phyloP scores from a whole-genome alignment of 2,113 vertebrate genomes.

The Barbus barbus region DNA sequence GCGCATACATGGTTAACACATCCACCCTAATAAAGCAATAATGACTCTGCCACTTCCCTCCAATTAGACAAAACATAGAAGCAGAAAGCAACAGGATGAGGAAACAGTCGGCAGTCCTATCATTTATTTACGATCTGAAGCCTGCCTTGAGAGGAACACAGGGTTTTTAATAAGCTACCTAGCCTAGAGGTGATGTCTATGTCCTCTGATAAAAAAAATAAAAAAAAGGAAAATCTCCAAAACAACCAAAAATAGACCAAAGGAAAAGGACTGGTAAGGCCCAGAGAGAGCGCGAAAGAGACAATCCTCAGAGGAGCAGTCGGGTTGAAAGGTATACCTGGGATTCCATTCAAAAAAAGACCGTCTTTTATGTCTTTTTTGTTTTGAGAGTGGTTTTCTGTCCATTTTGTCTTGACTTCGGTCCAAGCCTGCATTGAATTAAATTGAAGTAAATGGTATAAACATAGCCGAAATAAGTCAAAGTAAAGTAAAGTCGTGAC shows the following conservation, averaged over 20 bases:
- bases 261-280: background rate
- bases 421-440: background rate
- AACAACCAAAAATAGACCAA: background rate
- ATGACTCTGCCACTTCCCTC: constrained; percentile 56
- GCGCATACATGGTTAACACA: constrained; percentile 35
- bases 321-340: background rate
- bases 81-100: constrained; percentile 47
- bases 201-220: constrained; percentile 40
- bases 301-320: background rate
- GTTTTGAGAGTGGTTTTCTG: background rate
- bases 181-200: constrained; percentile 43
- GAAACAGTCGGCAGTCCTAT: background rate
- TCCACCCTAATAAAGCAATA: constrained; percentile 57
- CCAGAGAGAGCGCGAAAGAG: background rate
- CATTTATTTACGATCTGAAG: background rate
- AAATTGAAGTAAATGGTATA: constrained; percentile 8
- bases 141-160: background rate
- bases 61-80: constrained; percentile 37
- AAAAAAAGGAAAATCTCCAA: constrained; percentile 24
- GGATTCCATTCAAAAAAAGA: background rate
- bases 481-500: no score
- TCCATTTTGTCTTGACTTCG: background rate
- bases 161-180: constrained; percentile 38
- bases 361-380: background rate
- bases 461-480: background rate